Base-by-base conservation (phyloP, 2,797 vertebrate genomes). In the Huso huso region DNA sequence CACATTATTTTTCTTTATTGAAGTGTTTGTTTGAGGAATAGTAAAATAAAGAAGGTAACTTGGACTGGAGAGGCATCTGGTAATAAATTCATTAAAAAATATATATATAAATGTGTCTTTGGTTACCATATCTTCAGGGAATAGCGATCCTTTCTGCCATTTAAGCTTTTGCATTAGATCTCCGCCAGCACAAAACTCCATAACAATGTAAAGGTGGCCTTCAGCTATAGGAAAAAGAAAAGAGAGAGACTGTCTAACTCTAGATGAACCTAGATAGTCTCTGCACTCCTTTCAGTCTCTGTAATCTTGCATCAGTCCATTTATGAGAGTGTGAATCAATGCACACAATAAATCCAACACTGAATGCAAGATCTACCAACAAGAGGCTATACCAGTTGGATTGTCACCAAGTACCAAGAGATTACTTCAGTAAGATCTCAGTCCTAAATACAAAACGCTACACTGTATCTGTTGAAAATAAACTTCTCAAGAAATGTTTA, bases 111-210 rank as follows among this genome's bases (percentile, higher is more conserved):
- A n/a, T n/a, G 61, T 7, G 10, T 8, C 18, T 64, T 61, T 37
- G 49, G 87, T 81, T 88, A 97, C 95, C 77, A 2, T 78, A 58
- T 93, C 88, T 74, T 93, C 85, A 23, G 87, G 75, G 74, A 98
- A 93, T 12, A 90, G 83, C n/a, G 71, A 78, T 13, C 83, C 84
- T 77, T 89, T 92, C 77, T 92, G 95, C 6, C 78, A 80, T 70
- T 76, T 91, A 67, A 98, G 94, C 86, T 83, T 94, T 65, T 92
- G 90, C 67, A 93, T 86, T 51, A 97, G 84, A 76, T 97, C 95
- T 71, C 94, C 93, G 66, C 87, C 91, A 3, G 92, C 82, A 82
- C 95, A 97, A 79, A 90, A 94, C 76, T 97, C 95, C 95, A 97
- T 97, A 23, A 93, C 90, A 69, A 97, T 95, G 72, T 90, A 93